A percentile compares a stretch with the other conserved stretches of the same genome.
Evolutionary conservation across 2,113 vertebrate species (phyloP).

Genomic region (Thinocorus orbignyianus): DNA sequence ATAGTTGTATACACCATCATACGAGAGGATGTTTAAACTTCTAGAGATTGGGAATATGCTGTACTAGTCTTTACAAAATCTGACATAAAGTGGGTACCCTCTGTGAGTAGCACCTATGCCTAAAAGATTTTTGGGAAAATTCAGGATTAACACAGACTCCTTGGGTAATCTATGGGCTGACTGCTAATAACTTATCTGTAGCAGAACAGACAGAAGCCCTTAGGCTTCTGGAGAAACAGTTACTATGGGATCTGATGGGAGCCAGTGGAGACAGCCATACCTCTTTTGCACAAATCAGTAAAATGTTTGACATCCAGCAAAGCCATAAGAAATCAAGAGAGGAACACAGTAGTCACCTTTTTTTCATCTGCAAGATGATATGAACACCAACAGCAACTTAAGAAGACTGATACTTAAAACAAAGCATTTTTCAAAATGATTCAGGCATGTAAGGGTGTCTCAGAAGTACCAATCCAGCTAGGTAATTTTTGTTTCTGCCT

Average conservation of each 20-base stretch:
- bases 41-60: background rate
- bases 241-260: background rate
- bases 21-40: background rate
- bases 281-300: background rate
- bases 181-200: background rate
- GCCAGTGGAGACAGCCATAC: background rate
- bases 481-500: background rate
- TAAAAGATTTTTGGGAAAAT: background rate
- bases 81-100: background rate
- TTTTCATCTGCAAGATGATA: background rate
- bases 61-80: background rate
- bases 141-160: background rate
- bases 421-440: background rate
- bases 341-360: background rate
- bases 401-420: background rate
- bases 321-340: no score
- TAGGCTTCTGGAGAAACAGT: background rate
- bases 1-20: background rate
- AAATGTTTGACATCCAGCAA: background rate
- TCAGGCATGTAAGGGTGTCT: background rate
- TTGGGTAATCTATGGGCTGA: background rate
- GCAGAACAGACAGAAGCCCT: background rate
- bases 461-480: background rate
- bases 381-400: background rate
- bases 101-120: background rate